A percentile compares a stretch with the other conserved stretches of the same genome.
Evolutionary conservation across 2,797 vertebrate species (phyloP).

Genomic region (Pogoniulus pusillus): DNA sequence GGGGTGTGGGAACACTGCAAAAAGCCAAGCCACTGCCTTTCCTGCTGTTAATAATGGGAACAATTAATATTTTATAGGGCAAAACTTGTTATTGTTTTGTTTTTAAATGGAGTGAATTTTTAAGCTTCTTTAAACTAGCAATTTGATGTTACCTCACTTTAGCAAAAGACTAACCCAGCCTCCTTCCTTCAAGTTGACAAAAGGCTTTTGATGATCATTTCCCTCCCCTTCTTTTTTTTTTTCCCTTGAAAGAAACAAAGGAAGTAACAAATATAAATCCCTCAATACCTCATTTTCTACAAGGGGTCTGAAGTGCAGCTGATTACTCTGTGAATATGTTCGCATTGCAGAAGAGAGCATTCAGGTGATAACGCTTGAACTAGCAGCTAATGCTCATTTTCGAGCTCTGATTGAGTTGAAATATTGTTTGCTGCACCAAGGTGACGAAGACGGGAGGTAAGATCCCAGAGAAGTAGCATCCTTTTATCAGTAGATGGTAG

Average conservation of each 20-base stretch:
- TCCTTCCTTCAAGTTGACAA: neutral
- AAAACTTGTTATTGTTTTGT: neutral
- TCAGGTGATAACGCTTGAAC: neutral
- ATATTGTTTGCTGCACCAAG: slow-evolving; percentile 12
- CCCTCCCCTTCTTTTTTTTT: neutral
- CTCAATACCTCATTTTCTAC: neutral
- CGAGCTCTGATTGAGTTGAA: neutral
- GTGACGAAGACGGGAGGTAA: neutral
- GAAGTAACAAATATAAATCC: neutral
- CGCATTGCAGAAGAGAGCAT: neutral
- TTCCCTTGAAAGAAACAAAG: slow-evolving; percentile 20
- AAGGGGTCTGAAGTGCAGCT: neutral
- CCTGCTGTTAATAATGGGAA: neutral
- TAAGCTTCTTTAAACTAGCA: slow-evolving; percentile 4
- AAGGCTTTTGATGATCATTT: slow-evolving; percentile 18
- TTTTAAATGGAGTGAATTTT: neutral
- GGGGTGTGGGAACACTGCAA: neutral
- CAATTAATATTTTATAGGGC: neutral
- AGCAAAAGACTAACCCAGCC: neutral
- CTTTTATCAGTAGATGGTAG: slow-evolving; percentile 80
- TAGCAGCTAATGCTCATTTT: slow-evolving; percentile 11
- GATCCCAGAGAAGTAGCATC: slow-evolving; percentile 69
- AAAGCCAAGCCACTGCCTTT: neutral
- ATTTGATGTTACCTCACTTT: neutral
- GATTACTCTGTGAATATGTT: neutral